Percentiles rank a stretch among this genome's conserved stretches.
These are phyloP conservation scores for Sinocyclocheilus grahami DNA, from an alignment of 2,113 vertebrate species.

Conservation along the genomic window DNA sequence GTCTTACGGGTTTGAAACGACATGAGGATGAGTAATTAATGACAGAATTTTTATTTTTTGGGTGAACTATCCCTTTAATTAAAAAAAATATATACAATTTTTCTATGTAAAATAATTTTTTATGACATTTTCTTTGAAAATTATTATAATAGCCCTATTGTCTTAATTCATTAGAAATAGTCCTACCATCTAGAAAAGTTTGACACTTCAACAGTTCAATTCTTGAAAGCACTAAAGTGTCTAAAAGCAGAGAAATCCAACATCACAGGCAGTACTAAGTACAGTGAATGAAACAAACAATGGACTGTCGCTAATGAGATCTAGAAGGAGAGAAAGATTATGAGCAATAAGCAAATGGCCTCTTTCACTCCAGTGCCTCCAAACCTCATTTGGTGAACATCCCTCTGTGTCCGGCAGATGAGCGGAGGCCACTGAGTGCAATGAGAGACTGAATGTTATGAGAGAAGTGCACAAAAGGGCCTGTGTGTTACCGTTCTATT, in stretches of 20 bases:
- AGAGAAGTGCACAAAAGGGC: not conserved
- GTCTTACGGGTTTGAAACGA: too few species aligned
- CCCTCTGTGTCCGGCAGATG: conserved; percentile 29
- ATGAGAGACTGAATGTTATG: not conserved
- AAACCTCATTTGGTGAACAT: conserved; percentile 25
- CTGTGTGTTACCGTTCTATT: not conserved
- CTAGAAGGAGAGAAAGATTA: not conserved
- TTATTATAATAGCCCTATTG: not conserved
- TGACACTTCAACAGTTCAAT: not conserved
- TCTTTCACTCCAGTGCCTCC: conserved; percentile 56
- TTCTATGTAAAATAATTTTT: not conserved
- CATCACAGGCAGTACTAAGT: not conserved
- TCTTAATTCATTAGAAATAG: not conserved
- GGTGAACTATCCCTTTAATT: too few species aligned
- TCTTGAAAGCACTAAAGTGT: not conserved
- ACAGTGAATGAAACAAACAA: not conserved
- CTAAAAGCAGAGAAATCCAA: not conserved
- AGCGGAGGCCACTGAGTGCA: conserved; percentile 21
- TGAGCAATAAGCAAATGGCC: conserved; percentile 30
- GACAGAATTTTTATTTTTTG: too few species aligned
- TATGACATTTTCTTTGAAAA: not conserved
- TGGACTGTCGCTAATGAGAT: conserved; percentile 22
- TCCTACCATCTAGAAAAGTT: not conserved
- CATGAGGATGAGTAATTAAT: too few species aligned
- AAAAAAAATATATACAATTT: too few species aligned